Conservation (phyloP, 2,888 invertebrate species). For the Caenorhabditis becei region DNA sequence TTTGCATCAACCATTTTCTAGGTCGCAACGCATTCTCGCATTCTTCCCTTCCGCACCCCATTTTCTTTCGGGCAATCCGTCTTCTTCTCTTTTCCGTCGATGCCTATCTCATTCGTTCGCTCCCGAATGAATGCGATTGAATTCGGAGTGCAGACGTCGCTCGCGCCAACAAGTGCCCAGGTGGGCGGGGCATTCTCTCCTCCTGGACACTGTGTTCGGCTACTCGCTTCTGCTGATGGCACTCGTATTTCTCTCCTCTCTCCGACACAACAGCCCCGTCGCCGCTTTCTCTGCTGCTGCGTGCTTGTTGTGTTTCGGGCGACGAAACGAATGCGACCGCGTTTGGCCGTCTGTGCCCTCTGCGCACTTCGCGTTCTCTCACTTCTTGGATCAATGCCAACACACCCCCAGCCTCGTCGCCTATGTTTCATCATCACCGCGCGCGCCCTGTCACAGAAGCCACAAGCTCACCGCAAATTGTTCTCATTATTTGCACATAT, state of each 20-base stretch:
- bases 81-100: conserved; percentile 31
- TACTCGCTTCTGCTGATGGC: conserved; percentile 17
- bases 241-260: conserved; percentile 2
- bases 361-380: conserved; percentile 33
- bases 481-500: conserved; percentile 48
- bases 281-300: conserved; percentile 8
- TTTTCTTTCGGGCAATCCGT: conserved; percentile 15
- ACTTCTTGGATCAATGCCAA: conserved; percentile 64
- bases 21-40: background rate
- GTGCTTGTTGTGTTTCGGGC: conserved; percentile 24
- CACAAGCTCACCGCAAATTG: conserved; percentile 22
- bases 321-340: conserved; percentile 26
- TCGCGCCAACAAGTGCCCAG: conserved; percentile 11
- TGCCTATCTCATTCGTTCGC: conserved; percentile 30
- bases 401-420: conserved; percentile 16
- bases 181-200: conserved; percentile 7
- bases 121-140: conserved; percentile 7
- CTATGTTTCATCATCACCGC: conserved; percentile 57
- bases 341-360: conserved; percentile 29
- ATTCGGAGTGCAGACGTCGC: background rate
- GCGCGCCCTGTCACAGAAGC: conserved; percentile 16
- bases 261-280: conserved; percentile 6
- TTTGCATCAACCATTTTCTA: background rate
- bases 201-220: background rate
- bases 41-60: conserved; percentile 8